These are phyloP conservation scores for Gryon sp. DNA, from an alignment of 1,140 invertebrate species.

Conservation along the genomic window DNA sequence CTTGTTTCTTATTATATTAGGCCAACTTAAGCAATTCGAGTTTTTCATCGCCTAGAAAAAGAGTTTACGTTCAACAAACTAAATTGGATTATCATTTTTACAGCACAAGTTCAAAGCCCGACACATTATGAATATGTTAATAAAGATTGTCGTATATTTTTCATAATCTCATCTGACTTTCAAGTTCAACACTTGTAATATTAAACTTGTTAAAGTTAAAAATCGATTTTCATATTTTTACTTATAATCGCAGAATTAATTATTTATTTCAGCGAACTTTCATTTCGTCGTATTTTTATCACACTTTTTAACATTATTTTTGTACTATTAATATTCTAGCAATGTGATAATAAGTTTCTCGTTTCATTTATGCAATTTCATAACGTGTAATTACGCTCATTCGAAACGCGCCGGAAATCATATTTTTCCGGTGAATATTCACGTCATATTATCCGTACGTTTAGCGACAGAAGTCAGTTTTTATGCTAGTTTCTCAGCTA, in stretches of 20 bases:
- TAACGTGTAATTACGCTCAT: too few relatives aligned
- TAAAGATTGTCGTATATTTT: conserved; percentile 16
- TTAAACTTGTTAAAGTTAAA: too few relatives aligned
- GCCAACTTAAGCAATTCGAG: conserved; percentile 5
- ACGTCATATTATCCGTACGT: background rate
- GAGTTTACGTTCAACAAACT: conserved; percentile 1
- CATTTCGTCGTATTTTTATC: too few relatives aligned
- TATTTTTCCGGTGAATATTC: conserved; percentile 19
- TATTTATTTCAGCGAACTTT: too few relatives aligned
- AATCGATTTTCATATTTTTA: too few relatives aligned
- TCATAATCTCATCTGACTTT: conserved; percentile 1
- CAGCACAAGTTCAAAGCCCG: conserved; percentile 17
- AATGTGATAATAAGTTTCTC: too few relatives aligned
- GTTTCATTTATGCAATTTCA: too few relatives aligned
- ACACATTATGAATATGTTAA: conserved; percentile 31
- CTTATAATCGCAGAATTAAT: too few relatives aligned
- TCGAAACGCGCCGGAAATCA: background rate
- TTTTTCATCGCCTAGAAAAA: background rate
- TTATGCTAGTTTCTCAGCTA: conserved; percentile 13
- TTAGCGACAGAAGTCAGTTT: conserved; percentile 24
- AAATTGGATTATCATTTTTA: conserved; percentile 25
- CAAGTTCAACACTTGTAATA: too few relatives aligned
- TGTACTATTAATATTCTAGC: too few relatives aligned
- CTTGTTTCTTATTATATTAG: too few relatives aligned
- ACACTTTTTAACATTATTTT: too few relatives aligned